These are phyloP conservation scores for Cyaniris semiargus DNA, from an alignment of 2,888 invertebrate species.

Conservation along the genomic window DNA sequence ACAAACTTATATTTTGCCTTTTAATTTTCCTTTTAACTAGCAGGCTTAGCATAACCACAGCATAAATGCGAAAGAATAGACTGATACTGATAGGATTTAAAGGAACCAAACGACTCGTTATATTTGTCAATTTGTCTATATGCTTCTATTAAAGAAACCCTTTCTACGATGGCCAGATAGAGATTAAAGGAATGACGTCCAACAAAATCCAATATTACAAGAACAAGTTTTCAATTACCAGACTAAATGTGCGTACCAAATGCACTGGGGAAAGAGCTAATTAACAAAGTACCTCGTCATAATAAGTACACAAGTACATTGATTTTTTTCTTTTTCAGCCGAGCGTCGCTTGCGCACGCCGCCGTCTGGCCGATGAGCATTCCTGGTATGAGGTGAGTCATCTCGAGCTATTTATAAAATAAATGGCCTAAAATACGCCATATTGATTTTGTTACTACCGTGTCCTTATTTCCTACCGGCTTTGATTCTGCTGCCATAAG, in stretches of 20 bases:
- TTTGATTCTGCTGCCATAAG: not conserved
- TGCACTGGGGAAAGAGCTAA: slow-evolving; percentile 14
- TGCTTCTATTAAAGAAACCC: too few relatives aligned
- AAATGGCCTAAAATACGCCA: slow-evolving; percentile 38
- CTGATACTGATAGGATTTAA: not conserved
- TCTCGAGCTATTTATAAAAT: slow-evolving; percentile 51
- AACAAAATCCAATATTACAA: not conserved
- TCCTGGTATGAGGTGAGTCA: slow-evolving; percentile 76
- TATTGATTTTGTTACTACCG: not conserved
- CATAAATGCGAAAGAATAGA: not conserved
- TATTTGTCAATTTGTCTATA: too few relatives aligned
- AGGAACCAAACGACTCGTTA: too few relatives aligned
- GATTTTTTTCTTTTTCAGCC: slow-evolving; percentile 58
- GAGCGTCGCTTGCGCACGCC: slow-evolving; percentile 60
- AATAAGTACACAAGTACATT: slow-evolving; percentile 42
- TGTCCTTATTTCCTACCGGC: slow-evolving; percentile 6
- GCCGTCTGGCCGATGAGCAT: slow-evolving; percentile 65
- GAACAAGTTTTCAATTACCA: slow-evolving; percentile 2
- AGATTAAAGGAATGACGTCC: not conserved
- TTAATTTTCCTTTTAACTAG: not conserved
- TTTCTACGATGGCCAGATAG: not conserved
- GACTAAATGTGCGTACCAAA: slow-evolving; percentile 26
- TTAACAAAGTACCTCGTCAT: slow-evolving; percentile 32
- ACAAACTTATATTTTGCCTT: too few relatives aligned
- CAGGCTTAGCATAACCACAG: not conserved